phyloP scores from a whole-genome alignment of 2,113 vertebrate species.

The Corythaixoides concolor region DNA sequence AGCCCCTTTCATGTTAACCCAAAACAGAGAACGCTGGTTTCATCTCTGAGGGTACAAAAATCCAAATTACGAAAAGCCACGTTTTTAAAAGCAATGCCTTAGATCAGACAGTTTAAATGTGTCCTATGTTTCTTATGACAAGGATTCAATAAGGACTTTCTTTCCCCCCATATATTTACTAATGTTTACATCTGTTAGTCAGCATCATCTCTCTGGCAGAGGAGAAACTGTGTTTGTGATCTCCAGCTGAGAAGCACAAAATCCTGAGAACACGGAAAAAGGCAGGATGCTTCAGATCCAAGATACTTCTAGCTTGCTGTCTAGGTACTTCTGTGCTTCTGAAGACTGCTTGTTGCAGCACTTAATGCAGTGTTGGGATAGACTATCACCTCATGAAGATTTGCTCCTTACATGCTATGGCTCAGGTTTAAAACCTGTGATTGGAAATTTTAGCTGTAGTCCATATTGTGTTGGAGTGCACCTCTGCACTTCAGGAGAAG shows the following conservation, averaged over 20 bases:
- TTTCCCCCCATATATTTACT: background rate
- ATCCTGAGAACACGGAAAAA: background rate
- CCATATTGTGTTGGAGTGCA: background rate
- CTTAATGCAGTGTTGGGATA: background rate
- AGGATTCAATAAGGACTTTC: background rate
- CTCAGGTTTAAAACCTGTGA: background rate
- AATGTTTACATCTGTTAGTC: background rate
- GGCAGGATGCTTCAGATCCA: background rate
- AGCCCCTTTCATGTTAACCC: background rate
- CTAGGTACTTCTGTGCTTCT: background rate
- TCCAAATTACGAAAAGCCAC: background rate
- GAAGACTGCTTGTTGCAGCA: background rate
- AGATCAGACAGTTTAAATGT: background rate
- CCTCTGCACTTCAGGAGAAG: background rate
- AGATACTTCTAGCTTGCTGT: background rate
- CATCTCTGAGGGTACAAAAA: background rate
- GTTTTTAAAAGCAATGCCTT: background rate
- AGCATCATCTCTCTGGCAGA: background rate
- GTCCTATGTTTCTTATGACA: background rate
- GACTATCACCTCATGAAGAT: background rate
- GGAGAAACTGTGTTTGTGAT: background rate
- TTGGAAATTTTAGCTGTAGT: background rate
- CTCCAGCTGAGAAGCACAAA: background rate
- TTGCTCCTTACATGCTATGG: background rate
- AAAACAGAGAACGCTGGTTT: background rate